Evolutionary conservation across 2,113 vertebrate genomes (phyloP), one percentile per base, ranked within the genome.

Genomic region (Periophthalmus modestus): DNA sequence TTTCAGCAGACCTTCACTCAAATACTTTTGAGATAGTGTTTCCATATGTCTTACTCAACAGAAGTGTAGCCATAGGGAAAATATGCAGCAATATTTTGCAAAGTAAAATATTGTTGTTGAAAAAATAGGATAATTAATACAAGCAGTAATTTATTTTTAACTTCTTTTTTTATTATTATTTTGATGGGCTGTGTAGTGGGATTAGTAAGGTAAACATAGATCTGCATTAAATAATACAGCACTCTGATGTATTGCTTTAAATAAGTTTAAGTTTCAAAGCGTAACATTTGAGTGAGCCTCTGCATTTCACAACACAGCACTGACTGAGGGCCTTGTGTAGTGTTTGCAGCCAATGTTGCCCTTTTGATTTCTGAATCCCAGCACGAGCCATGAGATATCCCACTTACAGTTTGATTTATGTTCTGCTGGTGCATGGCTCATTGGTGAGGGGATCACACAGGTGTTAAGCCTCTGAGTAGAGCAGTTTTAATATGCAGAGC

Each of bases 401-500:
- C 63, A 19, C 87, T 92, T 90, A 89, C 91, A 92, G 76, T 9
- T 70, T 94, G 93, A 94, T 94, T 94, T 93, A 94, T 92, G 91
- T 85, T 81, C 79, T 77, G 46, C 75, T 75, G 83, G 80, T 73
- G 81, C 83, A 77, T 70, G 66, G 87, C 84, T 90, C 88, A 83
- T 63, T 76, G 87, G 74, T 79, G 79, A 82, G 84, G 81, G 82
- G 87, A 89, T 89, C 84, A 78, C 84, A 78, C 87, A 90, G 89
- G 89, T 92, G 91, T 89, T 82, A 80, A 85, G 85, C 80, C 81
- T 81, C 81, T 9, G 39, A 82, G 84, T 66, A 79, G 59, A 88
- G 88, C 91, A 87, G 80, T 91, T 93, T 94, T 93, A 93, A 92
- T 93, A 93, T 93, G 91, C 90, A 89, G 85, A 88, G 72, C 82